phyloP scores from a whole-genome alignment of 2,113 vertebrate species.

The Neoarius graeffei region DNA sequence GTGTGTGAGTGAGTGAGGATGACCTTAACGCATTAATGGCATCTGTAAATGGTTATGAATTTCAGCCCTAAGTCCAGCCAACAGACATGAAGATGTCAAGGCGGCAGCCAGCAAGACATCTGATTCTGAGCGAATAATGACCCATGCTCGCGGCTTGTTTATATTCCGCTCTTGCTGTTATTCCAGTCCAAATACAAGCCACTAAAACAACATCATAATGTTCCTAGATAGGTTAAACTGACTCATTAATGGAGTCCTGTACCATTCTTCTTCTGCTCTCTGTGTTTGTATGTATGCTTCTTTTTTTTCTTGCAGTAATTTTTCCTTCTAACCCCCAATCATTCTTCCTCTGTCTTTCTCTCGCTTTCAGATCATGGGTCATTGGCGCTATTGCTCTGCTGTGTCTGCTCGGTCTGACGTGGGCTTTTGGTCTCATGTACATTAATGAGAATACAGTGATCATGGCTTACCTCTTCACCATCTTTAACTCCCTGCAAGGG shows the following conservation, averaged over 20 bases:
- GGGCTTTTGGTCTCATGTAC: constrained; percentile 99
- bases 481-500: constrained; percentile 99
- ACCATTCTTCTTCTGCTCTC: background rate
- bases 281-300: background rate
- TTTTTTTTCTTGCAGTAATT: background rate
- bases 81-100: constrained; percentile 42
- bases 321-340: background rate
- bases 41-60: constrained; percentile 52
- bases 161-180: constrained; percentile 30
- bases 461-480: constrained; percentile 99
- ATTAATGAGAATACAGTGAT: constrained; percentile 99
- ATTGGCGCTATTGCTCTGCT: constrained; percentile 98
- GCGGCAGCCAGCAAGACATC: constrained; percentile 47
- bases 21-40: constrained; percentile 52
- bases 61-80: constrained; percentile 42
- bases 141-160: constrained; percentile 30
- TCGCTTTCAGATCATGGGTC: constrained; percentile 89
- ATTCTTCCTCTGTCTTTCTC: background rate
- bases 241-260: constrained; percentile 33
- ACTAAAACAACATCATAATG: constrained; percentile 42
- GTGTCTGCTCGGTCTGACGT: constrained; percentile 95
- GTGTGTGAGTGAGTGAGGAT: constrained; percentile 16
- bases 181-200: constrained; percentile 28
- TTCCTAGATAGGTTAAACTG: constrained; percentile 34
- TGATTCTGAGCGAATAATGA: constrained; percentile 50